These are phyloP conservation scores for Erythrocercus mccallii DNA, from an alignment of 2,113 vertebrate genomes.

Conservation along the genomic window DNA sequence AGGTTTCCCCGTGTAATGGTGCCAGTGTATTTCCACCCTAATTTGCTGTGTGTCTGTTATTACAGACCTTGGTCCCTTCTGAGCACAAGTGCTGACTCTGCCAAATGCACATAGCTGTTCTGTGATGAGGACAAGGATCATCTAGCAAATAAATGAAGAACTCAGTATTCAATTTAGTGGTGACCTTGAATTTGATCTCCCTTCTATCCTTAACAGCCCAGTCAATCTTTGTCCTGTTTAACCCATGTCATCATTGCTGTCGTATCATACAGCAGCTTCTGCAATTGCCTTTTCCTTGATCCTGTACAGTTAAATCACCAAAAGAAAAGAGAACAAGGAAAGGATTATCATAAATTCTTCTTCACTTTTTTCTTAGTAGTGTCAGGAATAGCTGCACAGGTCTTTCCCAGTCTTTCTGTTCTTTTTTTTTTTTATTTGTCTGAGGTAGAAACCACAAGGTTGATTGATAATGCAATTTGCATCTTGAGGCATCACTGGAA, in stretches of 20 bases:
- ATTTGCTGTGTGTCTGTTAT: not conserved
- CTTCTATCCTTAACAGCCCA: not conserved
- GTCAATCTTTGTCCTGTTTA: constrained; percentile 26
- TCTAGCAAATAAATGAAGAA: constrained; percentile 1
- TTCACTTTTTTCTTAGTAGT: not conserved
- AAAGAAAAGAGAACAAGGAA: not conserved
- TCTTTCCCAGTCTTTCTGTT: not conserved
- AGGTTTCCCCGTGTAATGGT: not conserved
- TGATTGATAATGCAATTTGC: constrained; percentile 75
- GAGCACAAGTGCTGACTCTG: not conserved
- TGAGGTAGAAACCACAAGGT: constrained; percentile 64
- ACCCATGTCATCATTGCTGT: not conserved
- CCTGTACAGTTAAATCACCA: not conserved
- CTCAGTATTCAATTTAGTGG: constrained; percentile 10
- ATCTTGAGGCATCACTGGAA: constrained; percentile 72
- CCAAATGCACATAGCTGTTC: not conserved
- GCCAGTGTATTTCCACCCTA: not conserved
- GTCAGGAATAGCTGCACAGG: constrained; percentile 19
- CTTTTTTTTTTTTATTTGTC: constrained; percentile 31
- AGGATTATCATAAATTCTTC: not conserved
- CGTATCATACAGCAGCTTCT: not conserved
- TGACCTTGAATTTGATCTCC: constrained; percentile 54
- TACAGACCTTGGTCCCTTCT: not conserved
- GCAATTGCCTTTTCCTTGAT: not conserved
- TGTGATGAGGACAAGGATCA: constrained; percentile 21